A percentile compares a stretch with the other conserved stretches of the same genome.
These are phyloP conservation scores for Sacculina carcini DNA, from an alignment of 2,888 invertebrate species.

Conservation along the genomic window DNA sequence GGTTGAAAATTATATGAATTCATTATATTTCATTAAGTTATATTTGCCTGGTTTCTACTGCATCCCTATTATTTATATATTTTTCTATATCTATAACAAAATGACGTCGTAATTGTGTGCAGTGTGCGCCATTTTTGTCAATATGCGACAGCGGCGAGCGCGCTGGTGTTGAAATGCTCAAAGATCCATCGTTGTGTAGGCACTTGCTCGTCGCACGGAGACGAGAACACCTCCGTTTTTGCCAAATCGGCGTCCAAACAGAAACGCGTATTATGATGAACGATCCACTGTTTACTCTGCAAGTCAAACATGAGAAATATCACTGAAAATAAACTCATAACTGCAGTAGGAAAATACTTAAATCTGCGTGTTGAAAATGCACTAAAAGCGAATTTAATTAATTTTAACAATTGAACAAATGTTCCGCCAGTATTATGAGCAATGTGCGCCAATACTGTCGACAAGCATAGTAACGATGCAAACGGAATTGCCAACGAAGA, in stretches of 20 bases:
- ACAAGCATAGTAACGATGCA: conserved; percentile 7
- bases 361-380: too few species aligned
- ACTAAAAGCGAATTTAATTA: too few species aligned
- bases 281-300: conserved; percentile 37
- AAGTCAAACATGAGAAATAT: conserved; percentile 6
- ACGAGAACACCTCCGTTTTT: conserved; percentile 39
- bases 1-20: too few species aligned
- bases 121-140: too few species aligned
- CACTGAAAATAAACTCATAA: neutral
- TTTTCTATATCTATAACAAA: neutral
- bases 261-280: conserved; percentile 44
- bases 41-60: neutral
- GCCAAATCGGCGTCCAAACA: conserved; percentile 49
- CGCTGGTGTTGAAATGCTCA: conserved; percentile 30
- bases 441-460: too few species aligned
- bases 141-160: conserved; percentile 20
- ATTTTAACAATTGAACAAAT: too few species aligned
- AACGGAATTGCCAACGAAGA: conserved; percentile 7
- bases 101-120: too few species aligned
- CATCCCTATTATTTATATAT: neutral
- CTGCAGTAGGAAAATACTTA: neutral
- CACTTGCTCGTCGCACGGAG: conserved; percentile 28
- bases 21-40: neutral
- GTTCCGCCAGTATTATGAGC: too few species aligned
- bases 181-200: conserved; percentile 49